Evolutionary conservation across 2,888 invertebrate species (phyloP).

Genomic region (Neoscelio sp.): DNA sequence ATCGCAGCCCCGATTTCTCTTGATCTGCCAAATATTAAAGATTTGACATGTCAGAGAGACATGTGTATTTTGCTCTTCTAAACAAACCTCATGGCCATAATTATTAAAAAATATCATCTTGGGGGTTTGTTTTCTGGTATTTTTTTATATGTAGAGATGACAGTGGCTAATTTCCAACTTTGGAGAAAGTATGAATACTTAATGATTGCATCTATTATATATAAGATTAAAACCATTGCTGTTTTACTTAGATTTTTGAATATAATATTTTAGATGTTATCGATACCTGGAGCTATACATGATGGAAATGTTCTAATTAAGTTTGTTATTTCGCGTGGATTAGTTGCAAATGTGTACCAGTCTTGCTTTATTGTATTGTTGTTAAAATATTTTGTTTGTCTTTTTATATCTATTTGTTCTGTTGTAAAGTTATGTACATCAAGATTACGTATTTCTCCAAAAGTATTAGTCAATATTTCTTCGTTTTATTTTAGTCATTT

Average conservation of each 20-base stretch:
- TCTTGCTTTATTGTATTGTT: constrained; percentile 9
- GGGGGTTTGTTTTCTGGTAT: constrained; percentile 39
- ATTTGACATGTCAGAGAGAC: too few relatives aligned
- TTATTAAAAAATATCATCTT: too few relatives aligned
- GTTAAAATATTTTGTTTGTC: background rate
- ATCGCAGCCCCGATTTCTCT: too few relatives aligned
- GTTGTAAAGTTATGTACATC: constrained; percentile 5
- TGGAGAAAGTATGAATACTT: constrained; percentile 51
- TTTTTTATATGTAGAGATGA: constrained; percentile 56
- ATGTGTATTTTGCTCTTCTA: too few relatives aligned
- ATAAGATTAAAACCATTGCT: constrained; percentile 35
- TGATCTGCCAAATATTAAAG: too few relatives aligned
- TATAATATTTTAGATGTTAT: constrained; percentile 57
- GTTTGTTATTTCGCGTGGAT: constrained; percentile 20
- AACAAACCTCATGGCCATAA: too few relatives aligned
- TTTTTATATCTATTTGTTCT: constrained; percentile 22
- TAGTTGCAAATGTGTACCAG: constrained; percentile 21
- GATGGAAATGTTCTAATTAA: constrained; percentile 32
- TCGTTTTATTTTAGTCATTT: constrained; percentile 61
- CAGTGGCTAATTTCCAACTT: constrained; percentile 54
- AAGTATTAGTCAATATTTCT: constrained; percentile 39
- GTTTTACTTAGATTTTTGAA: constrained; percentile 57
- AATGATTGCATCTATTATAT: constrained; percentile 50
- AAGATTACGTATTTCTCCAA: constrained; percentile 53
- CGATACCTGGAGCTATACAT: constrained; percentile 53